These are phyloP conservation scores for Smutsia temminckii DNA, from an alignment of 2,797 vertebrate genomes.

Conservation along the genomic window DNA sequence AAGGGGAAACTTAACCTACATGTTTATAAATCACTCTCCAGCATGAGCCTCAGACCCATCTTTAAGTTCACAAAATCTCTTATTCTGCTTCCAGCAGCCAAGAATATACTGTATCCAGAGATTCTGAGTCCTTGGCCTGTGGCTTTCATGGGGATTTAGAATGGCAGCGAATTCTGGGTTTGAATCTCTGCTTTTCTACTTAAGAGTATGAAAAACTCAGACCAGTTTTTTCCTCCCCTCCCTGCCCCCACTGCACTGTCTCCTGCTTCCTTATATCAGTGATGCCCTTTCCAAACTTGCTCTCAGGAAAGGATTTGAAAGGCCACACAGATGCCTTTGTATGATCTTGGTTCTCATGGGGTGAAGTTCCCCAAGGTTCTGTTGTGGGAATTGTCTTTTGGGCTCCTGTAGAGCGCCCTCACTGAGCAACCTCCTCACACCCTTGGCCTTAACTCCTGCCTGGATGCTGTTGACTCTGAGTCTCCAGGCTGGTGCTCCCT, in stretches of 20 bases:
- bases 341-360: background rate
- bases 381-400: background rate
- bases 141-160: background rate
- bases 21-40: constrained; percentile 67
- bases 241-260: background rate
- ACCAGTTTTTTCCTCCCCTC: background rate
- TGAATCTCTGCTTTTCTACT: background rate
- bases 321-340: background rate
- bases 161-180: background rate
- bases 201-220: background rate
- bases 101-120: constrained; percentile 20
- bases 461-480: background rate
- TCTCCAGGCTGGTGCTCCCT: background rate
- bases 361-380: background rate
- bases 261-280: background rate
- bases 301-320: background rate
- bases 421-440: background rate
- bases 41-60: constrained; percentile 55
- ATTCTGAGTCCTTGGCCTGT: background rate
- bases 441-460: background rate
- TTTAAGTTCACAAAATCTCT: constrained; percentile 68
- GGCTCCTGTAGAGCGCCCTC: accelerated
- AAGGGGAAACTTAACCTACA: constrained; percentile 68
- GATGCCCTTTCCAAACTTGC: background rate
- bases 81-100: constrained; percentile 59